Evolutionary conservation across 2,113 vertebrate species (phyloP).

Genomic region (Myotis davidii): DNA sequence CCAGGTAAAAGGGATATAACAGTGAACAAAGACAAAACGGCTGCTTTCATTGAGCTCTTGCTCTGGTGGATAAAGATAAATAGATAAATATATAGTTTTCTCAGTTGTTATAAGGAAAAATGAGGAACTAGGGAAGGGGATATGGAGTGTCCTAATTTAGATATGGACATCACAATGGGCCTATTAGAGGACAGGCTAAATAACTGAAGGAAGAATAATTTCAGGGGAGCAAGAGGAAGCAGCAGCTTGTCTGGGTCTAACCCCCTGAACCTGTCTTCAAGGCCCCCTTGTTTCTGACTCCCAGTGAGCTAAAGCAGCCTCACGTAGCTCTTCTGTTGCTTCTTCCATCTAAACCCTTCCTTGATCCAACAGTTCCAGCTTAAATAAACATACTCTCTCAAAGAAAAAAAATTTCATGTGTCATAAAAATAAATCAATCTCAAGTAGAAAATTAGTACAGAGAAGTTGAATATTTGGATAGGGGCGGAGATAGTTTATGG

Average conservation of each 20-base stretch:
- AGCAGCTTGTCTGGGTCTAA: neutral
- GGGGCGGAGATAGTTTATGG: neutral
- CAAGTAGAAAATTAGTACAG: neutral
- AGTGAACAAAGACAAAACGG: neutral
- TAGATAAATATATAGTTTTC: neutral
- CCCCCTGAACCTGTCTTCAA: neutral
- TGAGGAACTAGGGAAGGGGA: neutral
- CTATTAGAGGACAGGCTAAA: neutral
- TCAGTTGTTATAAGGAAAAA: neutral
- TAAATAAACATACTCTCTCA: neutral
- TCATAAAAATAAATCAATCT: slow-evolving; percentile 23
- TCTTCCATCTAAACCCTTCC: neutral
- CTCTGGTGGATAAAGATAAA: neutral
- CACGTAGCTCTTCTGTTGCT: too few relatives aligned
- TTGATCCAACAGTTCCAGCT: neutral
- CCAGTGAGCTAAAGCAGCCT: too few relatives aligned
- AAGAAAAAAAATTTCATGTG: neutral
- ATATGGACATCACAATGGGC: neutral
- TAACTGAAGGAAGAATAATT: neutral
- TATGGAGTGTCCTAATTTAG: neutral
- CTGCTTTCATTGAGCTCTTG: neutral
- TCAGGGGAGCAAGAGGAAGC: neutral
- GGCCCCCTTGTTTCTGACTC: neutral
- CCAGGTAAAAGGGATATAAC: neutral
- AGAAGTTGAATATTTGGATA: neutral